Conservation (phyloP, 64 coral and sea anemone genomes). For the Montipora efflorescens region DNA sequence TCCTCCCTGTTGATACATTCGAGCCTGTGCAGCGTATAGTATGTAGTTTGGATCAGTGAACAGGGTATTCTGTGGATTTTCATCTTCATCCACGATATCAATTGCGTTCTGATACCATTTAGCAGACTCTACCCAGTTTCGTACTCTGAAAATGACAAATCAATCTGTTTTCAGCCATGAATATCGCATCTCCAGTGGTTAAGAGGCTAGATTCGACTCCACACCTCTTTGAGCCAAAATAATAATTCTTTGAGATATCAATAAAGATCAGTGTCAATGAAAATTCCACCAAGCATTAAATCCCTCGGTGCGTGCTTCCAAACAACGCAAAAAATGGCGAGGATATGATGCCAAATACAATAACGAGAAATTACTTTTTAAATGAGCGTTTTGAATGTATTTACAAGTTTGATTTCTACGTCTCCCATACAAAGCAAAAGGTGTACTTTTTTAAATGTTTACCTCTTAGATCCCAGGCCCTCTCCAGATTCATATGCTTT, state of each 20-base stretch:
- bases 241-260: no score
- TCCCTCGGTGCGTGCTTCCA: no score
- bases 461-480: constrained; percentile 83
- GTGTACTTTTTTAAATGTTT: neutral
- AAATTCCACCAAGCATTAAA: no score
- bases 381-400: no score
- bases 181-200: neutral
- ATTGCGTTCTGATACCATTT: constrained; percentile 94
- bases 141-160: constrained; percentile 31
- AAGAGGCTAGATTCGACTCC: no score
- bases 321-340: no score
- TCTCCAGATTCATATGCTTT: constrained; percentile 91
- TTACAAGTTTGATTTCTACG: no score
- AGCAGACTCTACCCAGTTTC: constrained; percentile 67
- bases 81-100: constrained; percentile 89
- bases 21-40: constrained; percentile 70
- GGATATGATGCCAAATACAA: no score
- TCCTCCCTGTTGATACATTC: constrained; percentile 84
- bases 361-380: no score
- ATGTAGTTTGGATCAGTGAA: constrained; percentile 78
- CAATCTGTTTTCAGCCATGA: neutral
- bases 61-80: constrained; percentile 85
- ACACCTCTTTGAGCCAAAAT: no score
- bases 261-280: no score
- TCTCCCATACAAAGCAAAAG: neutral